Conservation (phyloP, 2,113 vertebrate species). For the Piaya cayana region DNA sequence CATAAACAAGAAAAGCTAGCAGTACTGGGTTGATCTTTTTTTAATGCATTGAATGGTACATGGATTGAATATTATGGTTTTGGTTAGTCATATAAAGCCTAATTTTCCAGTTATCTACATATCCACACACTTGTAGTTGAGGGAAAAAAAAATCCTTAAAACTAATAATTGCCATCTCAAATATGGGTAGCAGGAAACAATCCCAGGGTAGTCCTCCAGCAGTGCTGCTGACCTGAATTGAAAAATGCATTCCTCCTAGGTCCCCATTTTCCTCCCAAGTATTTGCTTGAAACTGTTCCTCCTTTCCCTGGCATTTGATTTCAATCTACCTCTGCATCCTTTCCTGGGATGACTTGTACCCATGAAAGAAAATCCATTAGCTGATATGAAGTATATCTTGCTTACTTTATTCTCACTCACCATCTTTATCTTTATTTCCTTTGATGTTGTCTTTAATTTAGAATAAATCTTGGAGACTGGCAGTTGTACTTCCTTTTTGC, state of each 20-base stretch:
- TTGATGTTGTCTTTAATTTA: not conserved
- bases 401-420: not conserved
- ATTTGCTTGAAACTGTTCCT: not conserved
- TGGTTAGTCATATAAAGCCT: not conserved
- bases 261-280: not conserved
- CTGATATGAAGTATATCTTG: not conserved
- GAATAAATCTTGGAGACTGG: not conserved
- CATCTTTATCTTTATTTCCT: not conserved
- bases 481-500: not conserved
- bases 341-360: not conserved
- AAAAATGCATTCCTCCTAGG: not conserved
- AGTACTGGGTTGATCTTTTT: not conserved
- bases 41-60: not conserved
- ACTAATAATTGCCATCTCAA: not conserved
- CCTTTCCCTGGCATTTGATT: not conserved
- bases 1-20: not conserved
- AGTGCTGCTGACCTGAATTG: not conserved
- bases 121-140: not conserved
- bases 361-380: not conserved
- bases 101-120: not conserved
- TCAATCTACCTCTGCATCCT: not conserved
- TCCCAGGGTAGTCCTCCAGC: not conserved
- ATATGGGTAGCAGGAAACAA: not conserved
- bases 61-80: not conserved
- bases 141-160: not conserved